These are phyloP conservation scores for Nothocercus julius DNA, from an alignment of 2,113 vertebrate genomes.

Conservation along the genomic window DNA sequence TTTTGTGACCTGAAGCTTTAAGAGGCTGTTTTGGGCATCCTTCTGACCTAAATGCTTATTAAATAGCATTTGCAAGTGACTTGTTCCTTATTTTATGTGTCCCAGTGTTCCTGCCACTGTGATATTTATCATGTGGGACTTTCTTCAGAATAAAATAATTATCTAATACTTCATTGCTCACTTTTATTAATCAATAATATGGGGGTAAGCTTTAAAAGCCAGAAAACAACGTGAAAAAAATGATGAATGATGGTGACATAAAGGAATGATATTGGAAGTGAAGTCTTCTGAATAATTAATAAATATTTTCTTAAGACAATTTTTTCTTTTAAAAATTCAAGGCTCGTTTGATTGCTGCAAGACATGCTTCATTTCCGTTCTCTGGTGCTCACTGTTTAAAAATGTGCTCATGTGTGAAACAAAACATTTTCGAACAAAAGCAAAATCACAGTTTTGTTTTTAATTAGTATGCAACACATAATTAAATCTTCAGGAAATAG, in stretches of 20 bases:
- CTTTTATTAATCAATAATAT: neutral
- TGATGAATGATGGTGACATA: neutral
- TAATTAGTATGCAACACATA: conserved; percentile 8
- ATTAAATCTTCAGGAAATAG: conserved; percentile 46
- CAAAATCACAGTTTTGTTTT: conserved; percentile 25
- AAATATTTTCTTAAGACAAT: neutral
- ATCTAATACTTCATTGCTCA: neutral
- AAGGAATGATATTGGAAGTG: neutral
- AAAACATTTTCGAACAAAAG: conserved; percentile 62
- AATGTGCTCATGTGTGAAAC: neutral
- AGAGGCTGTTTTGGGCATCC: conserved; percentile 25
- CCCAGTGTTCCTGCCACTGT: neutral
- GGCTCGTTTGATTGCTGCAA: conserved; percentile 51
- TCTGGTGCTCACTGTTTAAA: conserved; percentile 35
- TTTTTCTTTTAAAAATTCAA: neutral
- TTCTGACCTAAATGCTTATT: conserved; percentile 48
- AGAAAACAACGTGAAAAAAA: neutral
- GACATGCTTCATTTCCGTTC: conserved; percentile 68
- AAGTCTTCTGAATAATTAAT: conserved; percentile 21
- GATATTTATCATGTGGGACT: neutral
- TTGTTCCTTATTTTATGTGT: neutral
- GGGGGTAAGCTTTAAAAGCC: neutral
- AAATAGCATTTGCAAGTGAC: neutral
- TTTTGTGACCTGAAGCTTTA: neutral
- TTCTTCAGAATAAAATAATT: neutral